These are phyloP conservation scores for Phalanger gymnotis DNA, from an alignment of 2,797 vertebrate species.

Conservation along the genomic window DNA sequence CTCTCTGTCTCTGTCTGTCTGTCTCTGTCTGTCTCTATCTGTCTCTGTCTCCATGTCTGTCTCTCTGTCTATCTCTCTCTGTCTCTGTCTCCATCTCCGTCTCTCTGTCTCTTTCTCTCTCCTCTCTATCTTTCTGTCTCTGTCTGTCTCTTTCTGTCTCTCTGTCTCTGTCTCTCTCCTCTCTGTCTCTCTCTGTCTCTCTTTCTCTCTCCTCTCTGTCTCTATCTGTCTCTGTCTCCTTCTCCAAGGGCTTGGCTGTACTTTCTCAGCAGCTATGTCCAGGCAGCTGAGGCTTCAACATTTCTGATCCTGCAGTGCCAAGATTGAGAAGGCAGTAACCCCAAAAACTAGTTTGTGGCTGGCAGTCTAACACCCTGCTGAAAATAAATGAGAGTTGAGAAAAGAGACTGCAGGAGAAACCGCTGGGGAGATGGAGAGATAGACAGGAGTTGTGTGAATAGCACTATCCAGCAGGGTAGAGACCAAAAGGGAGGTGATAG, in stretches of 20 bases:
- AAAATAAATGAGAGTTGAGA: background rate
- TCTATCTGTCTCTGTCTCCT: no score
- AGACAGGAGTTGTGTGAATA: background rate
- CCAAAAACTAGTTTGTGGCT: background rate
- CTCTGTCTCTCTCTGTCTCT: no score
- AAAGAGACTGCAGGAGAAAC: background rate
- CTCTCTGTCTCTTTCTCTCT: no score
- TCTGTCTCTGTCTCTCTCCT: no score
- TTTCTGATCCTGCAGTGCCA: background rate
- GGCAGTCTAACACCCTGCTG: background rate
- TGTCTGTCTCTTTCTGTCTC: fast-evolving
- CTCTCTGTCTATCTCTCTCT: no score
- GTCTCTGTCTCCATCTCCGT: no score
- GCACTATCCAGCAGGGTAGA: background rate
- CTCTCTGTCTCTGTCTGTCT: no score
- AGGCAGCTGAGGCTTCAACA: background rate
- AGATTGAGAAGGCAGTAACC: background rate
- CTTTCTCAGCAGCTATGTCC: background rate
- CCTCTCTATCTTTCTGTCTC: no score
- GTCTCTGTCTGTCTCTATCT: no score
- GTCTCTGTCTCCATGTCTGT: no score
- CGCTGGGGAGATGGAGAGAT: background rate
- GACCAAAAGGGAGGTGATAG: background rate
- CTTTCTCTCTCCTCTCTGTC: no score
- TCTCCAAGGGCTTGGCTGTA: background rate